Evolutionary conservation across 2,113 vertebrate genomes (phyloP), one percentile per base, ranked within the genome.

Genomic region (Siphamia tubifer): DNA sequence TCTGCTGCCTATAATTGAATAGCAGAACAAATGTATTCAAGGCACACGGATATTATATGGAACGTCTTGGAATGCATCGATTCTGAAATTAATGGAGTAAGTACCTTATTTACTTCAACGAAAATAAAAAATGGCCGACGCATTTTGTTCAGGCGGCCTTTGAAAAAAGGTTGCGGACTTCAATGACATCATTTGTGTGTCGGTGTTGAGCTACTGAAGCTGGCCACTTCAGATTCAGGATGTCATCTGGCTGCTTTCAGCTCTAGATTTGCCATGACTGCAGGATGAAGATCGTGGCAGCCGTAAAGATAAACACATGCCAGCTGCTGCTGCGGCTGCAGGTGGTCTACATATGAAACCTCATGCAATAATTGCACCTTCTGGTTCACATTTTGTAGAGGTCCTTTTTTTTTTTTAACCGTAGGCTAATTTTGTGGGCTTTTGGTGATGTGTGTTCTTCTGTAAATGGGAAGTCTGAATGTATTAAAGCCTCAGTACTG

Each of bases 271-370:
- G 64, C 64, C 43, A 35, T 35, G 47, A 61, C 43, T 78, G 25
- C 43, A 53, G 23, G 39, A 34, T 32, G 54, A 61, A 44, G 21
- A 69, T 48, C 36, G 48, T 55, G 47, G 51, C 28, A 57, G 49
- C 21, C 35, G 62, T 74, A 47, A 35, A 62, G 81, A 83, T 42
- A 32, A 85, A 85, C 23, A 70, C 61, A 39, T 70, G 47, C 75
- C 89, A 85, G 83, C 87, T 89, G 90, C 66, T 76, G 77, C 55
- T 40, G 72, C 31, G 21, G 71, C 73, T 86, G 67, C 86, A 89
- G 87, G 86, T 90, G 88, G 83, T 83, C 78, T 16, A 45, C 68
- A 72, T 63, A 74, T 66, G 73, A 77, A 72, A 68, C 74, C 79
- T 52, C 66, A 70, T 68, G 44, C 77, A 78, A 55, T 88, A 85